These are phyloP conservation scores for Pangasius djambal DNA, from an alignment of 2,797 vertebrate species.

Conservation along the genomic window DNA sequence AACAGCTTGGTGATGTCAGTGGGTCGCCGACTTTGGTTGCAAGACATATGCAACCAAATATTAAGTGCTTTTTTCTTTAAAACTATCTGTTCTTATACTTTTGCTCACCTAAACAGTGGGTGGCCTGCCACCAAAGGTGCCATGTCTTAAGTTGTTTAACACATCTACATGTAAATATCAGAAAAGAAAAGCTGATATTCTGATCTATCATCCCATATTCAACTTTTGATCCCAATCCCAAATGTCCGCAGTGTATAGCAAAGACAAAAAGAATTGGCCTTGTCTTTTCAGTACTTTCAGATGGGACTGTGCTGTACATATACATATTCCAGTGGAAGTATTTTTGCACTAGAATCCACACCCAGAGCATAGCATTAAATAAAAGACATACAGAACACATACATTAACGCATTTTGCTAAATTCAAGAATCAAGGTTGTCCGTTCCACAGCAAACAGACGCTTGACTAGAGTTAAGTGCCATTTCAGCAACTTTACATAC, in stretches of 20 bases:
- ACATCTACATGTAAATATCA: neutral
- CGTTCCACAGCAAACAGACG: constrained; percentile 12
- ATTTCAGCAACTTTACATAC: neutral
- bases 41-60: neutral
- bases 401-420: neutral
- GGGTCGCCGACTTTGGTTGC: neutral
- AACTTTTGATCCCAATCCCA: neutral
- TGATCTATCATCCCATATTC: neutral
- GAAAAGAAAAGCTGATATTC: neutral
- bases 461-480: neutral
- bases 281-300: neutral
- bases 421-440: constrained; percentile 22
- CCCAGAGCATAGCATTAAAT: neutral
- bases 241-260: neutral
- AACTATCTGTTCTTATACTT: neutral
- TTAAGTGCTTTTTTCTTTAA: neutral
- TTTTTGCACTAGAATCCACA: neutral
- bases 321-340: neutral
- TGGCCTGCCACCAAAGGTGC: neutral
- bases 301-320: neutral
- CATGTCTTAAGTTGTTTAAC: too few relatives aligned
- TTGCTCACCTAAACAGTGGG: neutral
- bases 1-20: neutral
- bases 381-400: neutral
- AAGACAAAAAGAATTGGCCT: neutral